Evolutionary conservation across 1,140 invertebrate genomes (phyloP), one percentile per base, ranked within the genome.

Genomic region (Drosophila kikkawai): DNA sequence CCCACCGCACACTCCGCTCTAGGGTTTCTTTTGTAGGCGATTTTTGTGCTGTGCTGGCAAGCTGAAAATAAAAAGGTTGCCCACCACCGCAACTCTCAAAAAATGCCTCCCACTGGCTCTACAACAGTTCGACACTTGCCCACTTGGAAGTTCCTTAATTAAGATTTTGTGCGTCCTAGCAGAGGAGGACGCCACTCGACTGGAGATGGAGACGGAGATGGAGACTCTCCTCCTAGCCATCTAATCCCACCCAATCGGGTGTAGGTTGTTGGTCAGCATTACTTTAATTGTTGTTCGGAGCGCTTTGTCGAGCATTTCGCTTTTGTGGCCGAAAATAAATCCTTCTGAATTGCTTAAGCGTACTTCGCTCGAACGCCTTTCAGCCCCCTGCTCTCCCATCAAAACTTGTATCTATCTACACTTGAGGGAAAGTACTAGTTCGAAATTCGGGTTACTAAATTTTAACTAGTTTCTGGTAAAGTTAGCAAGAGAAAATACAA

Each of bases 111-210:
- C 47, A 34, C 60, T 42, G 47, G 36, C 69, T 73, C 61, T 47
- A 9, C 51, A 22, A 26, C 36, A 37, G 59, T 39, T 68, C 65
- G 80, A 88, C 83, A 87, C 83, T 88, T 77, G 80, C 77, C 83
- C 75, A 90, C 85, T 90, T 91, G 75, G 84, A 90, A 90, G 75
- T 90, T 90, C 79, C 82, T 90, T 90, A 90, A 90, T 90, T 90
- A 90, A 91, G 85, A 90, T 90, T 90, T 90, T 91, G 85, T 81
- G 79, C 79, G 82, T 90, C 78, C 69, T 60, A 32, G 64, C 74
- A 71, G 60, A 60, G 83, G 60, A 81, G n/a, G 36, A 56, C 44
- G 50, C 51, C 68, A 73, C 75, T 75, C 45, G 42, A 70, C 41
- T 37, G 47, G 44, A 51, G 45, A 36, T 12, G 13, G 42, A 50